Conservation (phyloP, 53 echinoderm and acorn worm species). For the Holothuria scabra region DNA sequence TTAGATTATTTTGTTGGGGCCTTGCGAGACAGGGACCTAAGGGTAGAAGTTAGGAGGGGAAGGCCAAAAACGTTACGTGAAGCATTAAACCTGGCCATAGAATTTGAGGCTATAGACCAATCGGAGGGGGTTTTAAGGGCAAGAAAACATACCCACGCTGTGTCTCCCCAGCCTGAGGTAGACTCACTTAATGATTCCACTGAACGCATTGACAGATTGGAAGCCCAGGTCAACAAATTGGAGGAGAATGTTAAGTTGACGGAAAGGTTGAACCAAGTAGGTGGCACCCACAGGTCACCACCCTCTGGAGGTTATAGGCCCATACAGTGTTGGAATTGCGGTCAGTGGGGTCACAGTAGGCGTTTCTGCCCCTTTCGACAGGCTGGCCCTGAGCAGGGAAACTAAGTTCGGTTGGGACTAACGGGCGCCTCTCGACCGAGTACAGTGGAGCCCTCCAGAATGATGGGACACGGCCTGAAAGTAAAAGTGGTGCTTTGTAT, state of each 20-base stretch:
- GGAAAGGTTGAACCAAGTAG: too few species aligned
- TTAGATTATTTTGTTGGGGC: conserved; percentile 39
- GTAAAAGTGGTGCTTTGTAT: not conserved
- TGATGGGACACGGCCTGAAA: not conserved
- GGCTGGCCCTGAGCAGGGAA: not conserved
- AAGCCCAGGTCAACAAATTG: conserved; percentile 14
- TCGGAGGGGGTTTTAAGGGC: not conserved
- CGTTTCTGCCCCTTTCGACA: not conserved
- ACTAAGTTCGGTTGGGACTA: conserved; percentile 15
- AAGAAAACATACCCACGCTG: not conserved
- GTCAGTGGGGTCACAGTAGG: conserved; percentile 30
- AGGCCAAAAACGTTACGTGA: conserved; percentile 13
- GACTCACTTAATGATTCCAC: not conserved
- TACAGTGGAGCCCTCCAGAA: not conserved
- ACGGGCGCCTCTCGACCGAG: conserved; percentile 13
- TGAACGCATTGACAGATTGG: not conserved
- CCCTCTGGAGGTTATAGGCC: too few species aligned
- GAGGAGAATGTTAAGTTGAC: not conserved
- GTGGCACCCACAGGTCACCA: too few species aligned
- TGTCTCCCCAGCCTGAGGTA: not conserved
- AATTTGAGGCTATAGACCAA: conserved; percentile 18
- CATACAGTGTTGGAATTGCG: conserved; percentile 23
- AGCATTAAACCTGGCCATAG: conserved; percentile 9
- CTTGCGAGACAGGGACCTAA: not conserved
- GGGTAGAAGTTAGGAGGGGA: conserved; percentile 26